phyloP scores from a whole-genome alignment of 2,888 invertebrate species.

The Chymomyza amoena region DNA sequence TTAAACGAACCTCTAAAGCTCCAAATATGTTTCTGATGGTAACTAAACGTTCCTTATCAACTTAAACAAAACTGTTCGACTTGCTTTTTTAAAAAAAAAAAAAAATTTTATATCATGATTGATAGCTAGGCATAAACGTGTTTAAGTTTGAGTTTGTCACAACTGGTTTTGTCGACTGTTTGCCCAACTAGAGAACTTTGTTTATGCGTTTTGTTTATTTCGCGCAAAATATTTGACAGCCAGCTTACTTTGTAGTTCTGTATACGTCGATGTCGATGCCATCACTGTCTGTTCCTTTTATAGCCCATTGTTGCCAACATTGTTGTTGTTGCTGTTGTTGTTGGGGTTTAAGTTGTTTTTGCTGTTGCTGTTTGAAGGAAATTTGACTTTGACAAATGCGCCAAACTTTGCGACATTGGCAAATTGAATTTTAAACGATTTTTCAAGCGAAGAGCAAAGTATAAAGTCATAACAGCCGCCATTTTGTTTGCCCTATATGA shows the following conservation, averaged over 20 bases:
- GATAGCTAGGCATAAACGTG: background rate
- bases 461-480: conserved; percentile 28
- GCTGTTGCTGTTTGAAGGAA: background rate
- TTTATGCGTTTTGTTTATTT: conserved; percentile 36
- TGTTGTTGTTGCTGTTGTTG: background rate
- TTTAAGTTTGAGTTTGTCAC: background rate
- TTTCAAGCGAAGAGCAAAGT: conserved; percentile 27
- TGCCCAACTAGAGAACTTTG: conserved; percentile 28
- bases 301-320: background rate
- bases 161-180: conserved; percentile 8
- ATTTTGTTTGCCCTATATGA: conserved; percentile 19
- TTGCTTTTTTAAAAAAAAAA: background rate
- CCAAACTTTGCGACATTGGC: conserved; percentile 35
- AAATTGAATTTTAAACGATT: conserved; percentile 59
- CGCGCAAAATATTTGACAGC: conserved; percentile 31
- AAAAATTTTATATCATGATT: background rate
- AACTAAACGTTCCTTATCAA: no score
- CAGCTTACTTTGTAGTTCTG: conserved; percentile 17
- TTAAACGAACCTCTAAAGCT: no score
- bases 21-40: no score
- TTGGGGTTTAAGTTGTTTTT: background rate
- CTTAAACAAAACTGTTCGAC: no score
- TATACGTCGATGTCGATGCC: background rate
- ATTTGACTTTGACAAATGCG: conserved; percentile 39
- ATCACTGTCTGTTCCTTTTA: background rate